Evolutionary conservation across 1,140 invertebrate species (phyloP), one percentile per base, ranked within the genome.

Genomic region (Eurosta solidaginis): DNA sequence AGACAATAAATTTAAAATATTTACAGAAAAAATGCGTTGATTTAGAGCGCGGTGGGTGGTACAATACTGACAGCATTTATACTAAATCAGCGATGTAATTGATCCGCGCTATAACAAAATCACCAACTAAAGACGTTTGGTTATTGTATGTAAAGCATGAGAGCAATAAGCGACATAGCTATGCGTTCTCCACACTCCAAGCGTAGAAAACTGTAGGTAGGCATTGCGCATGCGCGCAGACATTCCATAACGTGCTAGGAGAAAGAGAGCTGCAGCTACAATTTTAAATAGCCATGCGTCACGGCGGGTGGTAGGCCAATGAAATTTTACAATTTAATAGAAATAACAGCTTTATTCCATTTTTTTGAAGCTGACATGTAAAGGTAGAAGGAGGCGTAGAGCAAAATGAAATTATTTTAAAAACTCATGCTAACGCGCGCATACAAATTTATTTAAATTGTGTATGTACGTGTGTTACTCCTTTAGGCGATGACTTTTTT

Each of bases 261-360:
- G 12, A 47, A 4, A 14, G 14, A 47, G 45, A 1, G 45, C 14
- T 9, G 5, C 29, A 68, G 59, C 29, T 68, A 40, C 17, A 40
- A 3, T 42, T 68, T 68, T 36, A 68, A 40, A 68, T 68, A 68
- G n/a, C 59, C 10, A 33, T 33, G 59, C n/a, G 25, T 7, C 59
- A 2, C 59, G 40, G 33, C 59, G 59, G 29, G 59, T 42, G 59
- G 59, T n/a, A 40, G 17, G 7, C 17, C 36, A 68, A 68, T 68
- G 33, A 68, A 68, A 68, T 68, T 36, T 12, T 68, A 68, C 6
- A 68, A 68, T 68, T 68, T 68, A 68, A 68, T 68, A n/a, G 59
- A 59, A 59, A 59, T 59, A 29, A 40, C 36, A 40, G 36, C 40
- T 68, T 20, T 17, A 22, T 9, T 68, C 40, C 40, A 20, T 47